These are phyloP conservation scores for Thymelicus lineola DNA, from an alignment of 2,888 invertebrate genomes.

Conservation along the genomic window DNA sequence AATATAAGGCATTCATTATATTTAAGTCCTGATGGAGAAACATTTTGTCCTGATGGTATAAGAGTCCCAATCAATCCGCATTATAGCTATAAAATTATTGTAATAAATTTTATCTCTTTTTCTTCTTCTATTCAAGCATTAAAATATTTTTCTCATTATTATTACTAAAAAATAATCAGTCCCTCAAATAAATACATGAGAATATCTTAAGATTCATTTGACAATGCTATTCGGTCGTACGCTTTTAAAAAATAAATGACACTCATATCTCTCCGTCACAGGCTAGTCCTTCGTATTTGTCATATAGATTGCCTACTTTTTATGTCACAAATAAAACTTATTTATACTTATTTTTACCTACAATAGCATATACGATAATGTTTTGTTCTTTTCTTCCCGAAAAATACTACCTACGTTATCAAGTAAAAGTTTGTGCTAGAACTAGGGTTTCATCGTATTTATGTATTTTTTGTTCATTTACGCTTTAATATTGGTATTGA, in stretches of 20 bases:
- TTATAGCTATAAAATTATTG: too few relatives aligned
- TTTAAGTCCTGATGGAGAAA: too few relatives aligned
- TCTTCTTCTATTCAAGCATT: slow-evolving; percentile 49
- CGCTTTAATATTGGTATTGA: too few relatives aligned
- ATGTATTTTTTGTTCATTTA: too few relatives aligned
- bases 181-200: slow-evolving; percentile 18
- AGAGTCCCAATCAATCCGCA: too few relatives aligned
- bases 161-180: slow-evolving; percentile 14
- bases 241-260: slow-evolving; percentile 40
- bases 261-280: slow-evolving; percentile 52
- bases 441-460: too few relatives aligned
- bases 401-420: too few relatives aligned
- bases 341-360: slow-evolving; percentile 59
- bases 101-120: not conserved
- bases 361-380: slow-evolving; percentile 40
- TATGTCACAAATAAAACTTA: slow-evolving; percentile 58
- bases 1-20: too few relatives aligned
- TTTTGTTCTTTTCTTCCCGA: slow-evolving; percentile 4
- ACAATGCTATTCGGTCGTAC: slow-evolving; percentile 27
- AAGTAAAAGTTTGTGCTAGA: too few relatives aligned
- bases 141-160: slow-evolving; percentile 43
- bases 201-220: slow-evolving; percentile 33
- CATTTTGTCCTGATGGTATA: too few relatives aligned
- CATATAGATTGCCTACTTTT: slow-evolving; percentile 76
- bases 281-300: slow-evolving; percentile 70